Percentiles rank a stretch among this genome's conserved stretches.
Conservation (phyloP, 2,888 invertebrate genomes). For the Apamea epomidion region DNA sequence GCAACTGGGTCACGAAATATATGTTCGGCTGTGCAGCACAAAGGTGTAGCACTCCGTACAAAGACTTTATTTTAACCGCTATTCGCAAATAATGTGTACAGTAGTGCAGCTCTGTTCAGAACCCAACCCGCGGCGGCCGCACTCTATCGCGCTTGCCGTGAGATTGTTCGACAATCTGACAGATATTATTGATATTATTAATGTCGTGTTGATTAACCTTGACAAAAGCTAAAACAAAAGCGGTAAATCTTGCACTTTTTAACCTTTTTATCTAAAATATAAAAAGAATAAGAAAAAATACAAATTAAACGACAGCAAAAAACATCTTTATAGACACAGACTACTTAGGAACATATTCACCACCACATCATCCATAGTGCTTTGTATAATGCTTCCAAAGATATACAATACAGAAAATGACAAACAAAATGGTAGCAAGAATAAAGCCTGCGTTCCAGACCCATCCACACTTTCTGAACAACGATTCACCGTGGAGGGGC, state of each 20-base stretch:
- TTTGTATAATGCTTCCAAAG: neutral
- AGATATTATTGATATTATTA: too few species aligned
- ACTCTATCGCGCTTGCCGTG: neutral
- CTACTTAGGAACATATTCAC: neutral
- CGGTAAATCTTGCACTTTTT: neutral
- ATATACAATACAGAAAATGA: neutral
- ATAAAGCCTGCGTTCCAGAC: neutral
- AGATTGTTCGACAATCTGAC: neutral
- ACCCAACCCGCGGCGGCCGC: neutral
- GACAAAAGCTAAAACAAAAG: too few species aligned
- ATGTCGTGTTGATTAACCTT: neutral
- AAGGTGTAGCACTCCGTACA: neutral
- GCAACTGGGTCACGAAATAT: neutral
- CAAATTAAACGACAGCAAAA: neutral
- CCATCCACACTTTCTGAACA: neutral
- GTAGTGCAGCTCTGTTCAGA: slow-evolving; percentile 1
- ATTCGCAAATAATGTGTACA: neutral
- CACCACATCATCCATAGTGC: neutral
- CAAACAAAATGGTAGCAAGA: neutral
- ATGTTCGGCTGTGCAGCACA: neutral
- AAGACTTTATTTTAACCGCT: neutral
- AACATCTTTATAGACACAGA: neutral
- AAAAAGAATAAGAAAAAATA: neutral
- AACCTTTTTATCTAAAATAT: neutral
- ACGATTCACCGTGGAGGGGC: neutral